Percentiles rank a stretch among this genome's conserved stretches.
These are phyloP conservation scores for Astreopora myriophthalma DNA, from an alignment of 64 coral and sea anemone genomes.

Conservation along the genomic window DNA sequence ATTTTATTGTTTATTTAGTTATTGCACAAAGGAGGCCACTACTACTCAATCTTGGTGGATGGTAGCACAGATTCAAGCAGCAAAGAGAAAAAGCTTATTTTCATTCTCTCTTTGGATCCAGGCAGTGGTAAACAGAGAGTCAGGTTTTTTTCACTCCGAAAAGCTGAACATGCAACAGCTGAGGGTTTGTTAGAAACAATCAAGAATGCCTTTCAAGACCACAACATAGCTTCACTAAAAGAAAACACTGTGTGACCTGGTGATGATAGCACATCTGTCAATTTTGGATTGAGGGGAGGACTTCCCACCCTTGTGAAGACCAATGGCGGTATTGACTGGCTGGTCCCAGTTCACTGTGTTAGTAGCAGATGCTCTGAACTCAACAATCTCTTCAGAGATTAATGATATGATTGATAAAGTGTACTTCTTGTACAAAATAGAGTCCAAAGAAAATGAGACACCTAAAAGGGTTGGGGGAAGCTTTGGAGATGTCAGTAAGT, in stretches of 20 bases:
- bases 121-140: slow-evolving; percentile 48
- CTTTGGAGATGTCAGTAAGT: slow-evolving; percentile 60
- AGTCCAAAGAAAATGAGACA: slow-evolving; percentile 62
- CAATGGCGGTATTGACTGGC: slow-evolving; percentile 63
- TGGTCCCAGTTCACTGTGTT: slow-evolving; percentile 68
- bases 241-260: slow-evolving; percentile 64
- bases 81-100: slow-evolving; percentile 61
- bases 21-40: slow-evolving; percentile 48
- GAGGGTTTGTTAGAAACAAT: slow-evolving; percentile 1
- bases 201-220: slow-evolving; percentile 46
- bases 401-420: slow-evolving; percentile 45
- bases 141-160: slow-evolving; percentile 64
- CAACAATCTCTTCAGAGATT: slow-evolving; percentile 48
- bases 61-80: slow-evolving; percentile 57
- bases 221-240: slow-evolving; percentile 30
- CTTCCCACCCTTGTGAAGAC: slow-evolving; percentile 54
- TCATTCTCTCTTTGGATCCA: slow-evolving; percentile 71
- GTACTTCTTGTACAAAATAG: slow-evolving; percentile 60
- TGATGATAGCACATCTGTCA: slow-evolving; percentile 62
- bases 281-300: slow-evolving; percentile 49
- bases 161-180: slow-evolving; percentile 56
- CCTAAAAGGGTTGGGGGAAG: slow-evolving; percentile 32
- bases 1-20: slow-evolving; percentile 19
- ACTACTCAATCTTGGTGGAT: slow-evolving; percentile 69
- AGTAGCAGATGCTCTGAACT: slow-evolving; percentile 57